phyloP scores from a whole-genome alignment of 2,797 vertebrate species.

The Ptychobarbus kaznakovi region DNA sequence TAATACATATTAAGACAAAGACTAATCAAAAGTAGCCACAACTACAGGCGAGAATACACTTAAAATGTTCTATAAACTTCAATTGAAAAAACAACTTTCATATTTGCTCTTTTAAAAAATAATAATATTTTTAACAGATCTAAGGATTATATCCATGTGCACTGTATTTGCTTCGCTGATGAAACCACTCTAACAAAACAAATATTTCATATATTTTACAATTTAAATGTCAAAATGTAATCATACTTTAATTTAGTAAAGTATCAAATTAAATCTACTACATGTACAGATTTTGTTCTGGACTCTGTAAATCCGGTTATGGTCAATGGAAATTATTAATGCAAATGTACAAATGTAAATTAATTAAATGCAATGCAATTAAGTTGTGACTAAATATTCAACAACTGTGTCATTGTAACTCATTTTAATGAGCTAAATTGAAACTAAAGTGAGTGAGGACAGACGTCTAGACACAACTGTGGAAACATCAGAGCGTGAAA shows the following conservation, averaged over 20 bases:
- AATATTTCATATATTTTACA: background rate
- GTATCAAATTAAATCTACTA: background rate
- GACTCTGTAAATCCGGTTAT: background rate
- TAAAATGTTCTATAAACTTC: background rate
- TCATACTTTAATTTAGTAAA: background rate
- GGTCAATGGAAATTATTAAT: background rate
- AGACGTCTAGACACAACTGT: constrained; percentile 35
- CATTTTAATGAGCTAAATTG: background rate
- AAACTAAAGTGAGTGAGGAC: constrained; percentile 9
- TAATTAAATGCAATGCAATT: background rate
- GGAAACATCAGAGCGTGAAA: constrained; percentile 39
- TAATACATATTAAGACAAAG: constrained; percentile 13
- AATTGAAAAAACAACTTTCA: background rate
- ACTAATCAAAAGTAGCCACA: constrained; percentile 17
- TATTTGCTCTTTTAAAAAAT: background rate
- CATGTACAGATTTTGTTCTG: background rate
- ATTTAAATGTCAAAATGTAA: background rate
- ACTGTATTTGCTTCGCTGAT: background rate
- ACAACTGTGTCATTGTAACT: background rate
- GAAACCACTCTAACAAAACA: background rate
- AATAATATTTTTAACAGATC: background rate
- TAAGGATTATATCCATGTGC: background rate
- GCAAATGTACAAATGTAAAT: background rate
- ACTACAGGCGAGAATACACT: background rate
- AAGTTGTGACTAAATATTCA: background rate